Conservation (phyloP, 2,888 invertebrate species). For the Callimorpha dominula region DNA sequence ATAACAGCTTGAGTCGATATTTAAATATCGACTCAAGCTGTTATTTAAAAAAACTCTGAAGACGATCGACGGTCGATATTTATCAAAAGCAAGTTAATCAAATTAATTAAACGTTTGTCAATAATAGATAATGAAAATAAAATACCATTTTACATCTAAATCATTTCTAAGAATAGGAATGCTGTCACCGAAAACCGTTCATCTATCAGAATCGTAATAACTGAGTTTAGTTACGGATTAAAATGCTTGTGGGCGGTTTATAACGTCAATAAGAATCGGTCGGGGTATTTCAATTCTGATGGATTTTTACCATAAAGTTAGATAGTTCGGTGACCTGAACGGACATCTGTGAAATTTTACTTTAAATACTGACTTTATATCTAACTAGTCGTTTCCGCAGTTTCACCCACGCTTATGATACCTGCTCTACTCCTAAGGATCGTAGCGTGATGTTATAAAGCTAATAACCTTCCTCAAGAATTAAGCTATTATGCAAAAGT, state of each 20-base stretch:
- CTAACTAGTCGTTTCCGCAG: too few species aligned
- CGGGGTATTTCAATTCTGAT: background rate
- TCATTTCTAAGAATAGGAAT: slow-evolving; percentile 10
- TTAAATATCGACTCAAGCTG: too few species aligned
- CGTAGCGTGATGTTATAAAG: too few species aligned
- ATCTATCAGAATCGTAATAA: slow-evolving; percentile 7
- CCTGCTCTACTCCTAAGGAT: too few species aligned
- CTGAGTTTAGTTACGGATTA: slow-evolving; percentile 1
- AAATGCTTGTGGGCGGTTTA: slow-evolving; percentile 5
- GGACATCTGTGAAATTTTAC: background rate
- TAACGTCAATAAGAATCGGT: background rate
- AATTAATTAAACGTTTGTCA: too few species aligned
- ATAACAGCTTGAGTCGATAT: too few species aligned
- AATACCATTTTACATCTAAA: background rate
- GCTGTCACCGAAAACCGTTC: slow-evolving; percentile 5
- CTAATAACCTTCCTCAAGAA: too few species aligned
- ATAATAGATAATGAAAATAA: background rate
- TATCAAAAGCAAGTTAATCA: too few species aligned
- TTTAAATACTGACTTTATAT: background rate
- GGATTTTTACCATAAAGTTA: background rate
- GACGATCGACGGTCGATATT: too few species aligned
- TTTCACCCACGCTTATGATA: too few species aligned
- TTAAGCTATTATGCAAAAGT: too few species aligned
- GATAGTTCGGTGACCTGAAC: slow-evolving; percentile 1
- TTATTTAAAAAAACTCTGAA: too few species aligned